These are phyloP conservation scores for Leptodactylus fallax DNA, from an alignment of 2,797 vertebrate species.

Conservation along the genomic window DNA sequence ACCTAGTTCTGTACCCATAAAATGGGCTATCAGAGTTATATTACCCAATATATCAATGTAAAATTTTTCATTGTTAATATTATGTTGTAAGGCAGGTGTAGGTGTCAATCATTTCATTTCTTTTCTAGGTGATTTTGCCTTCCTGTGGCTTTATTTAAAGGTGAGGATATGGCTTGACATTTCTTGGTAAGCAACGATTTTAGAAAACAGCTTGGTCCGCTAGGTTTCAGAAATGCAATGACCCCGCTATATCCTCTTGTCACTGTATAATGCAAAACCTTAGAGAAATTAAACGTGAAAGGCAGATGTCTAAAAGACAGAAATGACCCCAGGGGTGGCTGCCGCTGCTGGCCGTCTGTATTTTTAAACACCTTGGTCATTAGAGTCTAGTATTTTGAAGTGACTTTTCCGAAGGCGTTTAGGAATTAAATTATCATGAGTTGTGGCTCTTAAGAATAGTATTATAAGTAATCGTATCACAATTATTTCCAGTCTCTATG, in stretches of 20 bases:
- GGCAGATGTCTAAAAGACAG: conserved; percentile 59
- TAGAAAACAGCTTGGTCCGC: conserved; percentile 29
- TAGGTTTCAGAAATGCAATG: conserved; percentile 53
- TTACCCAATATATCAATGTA: background rate
- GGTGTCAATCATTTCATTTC: background rate
- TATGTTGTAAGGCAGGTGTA: background rate
- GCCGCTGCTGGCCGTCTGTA: conserved; percentile 59
- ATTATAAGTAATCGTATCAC: conserved; percentile 41
- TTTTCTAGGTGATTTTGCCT: background rate
- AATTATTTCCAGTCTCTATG: conserved; percentile 28
- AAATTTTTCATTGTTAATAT: background rate
- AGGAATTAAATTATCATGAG: conserved; percentile 64
- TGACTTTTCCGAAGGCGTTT: conserved; percentile 51
- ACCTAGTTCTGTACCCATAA: no score
- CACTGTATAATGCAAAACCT: conserved; percentile 65
- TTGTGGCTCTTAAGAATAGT: conserved; percentile 50
- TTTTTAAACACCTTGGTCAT: conserved; percentile 60
- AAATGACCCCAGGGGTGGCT: conserved; percentile 57
- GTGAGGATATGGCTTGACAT: background rate
- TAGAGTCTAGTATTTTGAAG: conserved; percentile 34
- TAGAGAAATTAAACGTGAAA: conserved; percentile 53
- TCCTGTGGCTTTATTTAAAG: conserved; percentile 21
- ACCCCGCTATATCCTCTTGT: conserved; percentile 61
- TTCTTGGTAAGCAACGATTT: conserved; percentile 39
- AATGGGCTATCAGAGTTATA: no score